Base-by-base conservation (phyloP, 2,797 vertebrate species). In the Cyclopterus lumpus region DNA sequence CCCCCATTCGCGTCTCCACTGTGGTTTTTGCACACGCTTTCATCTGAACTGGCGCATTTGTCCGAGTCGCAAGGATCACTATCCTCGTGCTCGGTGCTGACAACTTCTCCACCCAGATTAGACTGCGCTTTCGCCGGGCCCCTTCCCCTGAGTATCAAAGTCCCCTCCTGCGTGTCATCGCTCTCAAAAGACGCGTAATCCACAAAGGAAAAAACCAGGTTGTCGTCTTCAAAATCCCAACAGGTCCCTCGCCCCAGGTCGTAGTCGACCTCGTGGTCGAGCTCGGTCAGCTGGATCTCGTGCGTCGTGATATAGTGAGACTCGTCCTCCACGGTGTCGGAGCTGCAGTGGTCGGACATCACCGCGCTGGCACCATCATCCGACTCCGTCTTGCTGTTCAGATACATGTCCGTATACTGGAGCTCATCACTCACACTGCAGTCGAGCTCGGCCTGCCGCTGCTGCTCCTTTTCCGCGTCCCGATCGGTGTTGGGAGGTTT, bases 261-360 rank as follows among this genome's bases (percentile, higher is more conserved):
- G 84, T 95, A 96, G 48, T 96, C 95, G 0, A 95, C 94, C 67
- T 98, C 97, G 91, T 98, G 97, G 79, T 99, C 98, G 73, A 97
- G 95, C 86, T 99, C 98, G 0, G 96, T 98, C 73, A 99, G 92
- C 89, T 99, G 98, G 92, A 99, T 99, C 86, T 99, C 98, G 53
- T 97, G 98, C 40, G 98, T 99, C 55, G 96, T 98, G 90, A 99
- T 99, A 67, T 98, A 99, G 94, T 98, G 98, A 1, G 96, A 94
- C 86, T 98, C 97, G 86, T 96, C 96, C 63, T 92, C 91, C 61
- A 85, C 81, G 6, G 83, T 87, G 73, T 93, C 90, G 6, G 80
- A 86, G 51, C 73, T 91, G 73, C 84, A 85, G 77, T 84, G 89
- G 55, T 94, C 92, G 18, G 92, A 93, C 68, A 92, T 75, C 38